phyloP scores from a whole-genome alignment of 64 coral and sea anemone species.

The Orbicella faveolata region DNA sequence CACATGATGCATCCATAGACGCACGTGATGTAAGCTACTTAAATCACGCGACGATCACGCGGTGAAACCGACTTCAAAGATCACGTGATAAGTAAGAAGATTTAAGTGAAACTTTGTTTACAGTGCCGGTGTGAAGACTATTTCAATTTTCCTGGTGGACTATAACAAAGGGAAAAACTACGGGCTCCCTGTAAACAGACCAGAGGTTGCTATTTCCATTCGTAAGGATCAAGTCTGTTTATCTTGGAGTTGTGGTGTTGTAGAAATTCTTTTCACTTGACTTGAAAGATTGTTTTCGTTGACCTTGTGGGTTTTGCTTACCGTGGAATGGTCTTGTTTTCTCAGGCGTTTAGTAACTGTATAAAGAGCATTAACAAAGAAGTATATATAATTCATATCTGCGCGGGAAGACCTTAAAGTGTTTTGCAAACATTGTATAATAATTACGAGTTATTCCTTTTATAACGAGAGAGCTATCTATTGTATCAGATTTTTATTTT shows the following conservation, averaged over 20 bases:
- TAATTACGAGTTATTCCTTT: conserved; percentile 8
- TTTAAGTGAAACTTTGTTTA: not conserved
- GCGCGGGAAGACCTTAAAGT: not conserved
- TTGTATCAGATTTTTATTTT: conserved; percentile 47
- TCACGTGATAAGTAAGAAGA: not conserved
- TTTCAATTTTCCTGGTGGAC: too few relatives aligned
- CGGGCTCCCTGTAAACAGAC: not conserved
- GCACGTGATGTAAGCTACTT: not conserved
- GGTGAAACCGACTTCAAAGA: not conserved
- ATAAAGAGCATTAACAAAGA: not conserved
- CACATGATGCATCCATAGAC: too few relatives aligned
- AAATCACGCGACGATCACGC: not conserved
- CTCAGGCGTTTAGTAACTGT: not conserved
- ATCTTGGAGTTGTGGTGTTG: not conserved
- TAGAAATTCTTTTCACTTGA: conserved; percentile 14
- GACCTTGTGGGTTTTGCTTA: too few relatives aligned
- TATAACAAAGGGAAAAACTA: not conserved
- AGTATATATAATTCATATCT: conserved; percentile 18
- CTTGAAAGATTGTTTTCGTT: not conserved
- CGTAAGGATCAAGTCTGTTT: not conserved
- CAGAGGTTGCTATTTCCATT: not conserved
- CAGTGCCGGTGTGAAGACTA: not conserved
- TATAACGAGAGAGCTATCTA: conserved; percentile 27
- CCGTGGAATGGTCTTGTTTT: not conserved
- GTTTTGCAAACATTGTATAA: conserved; percentile 35